Base-by-base conservation (phyloP, 2,113 vertebrate genomes). In the Myiozetetes cayanensis region DNA sequence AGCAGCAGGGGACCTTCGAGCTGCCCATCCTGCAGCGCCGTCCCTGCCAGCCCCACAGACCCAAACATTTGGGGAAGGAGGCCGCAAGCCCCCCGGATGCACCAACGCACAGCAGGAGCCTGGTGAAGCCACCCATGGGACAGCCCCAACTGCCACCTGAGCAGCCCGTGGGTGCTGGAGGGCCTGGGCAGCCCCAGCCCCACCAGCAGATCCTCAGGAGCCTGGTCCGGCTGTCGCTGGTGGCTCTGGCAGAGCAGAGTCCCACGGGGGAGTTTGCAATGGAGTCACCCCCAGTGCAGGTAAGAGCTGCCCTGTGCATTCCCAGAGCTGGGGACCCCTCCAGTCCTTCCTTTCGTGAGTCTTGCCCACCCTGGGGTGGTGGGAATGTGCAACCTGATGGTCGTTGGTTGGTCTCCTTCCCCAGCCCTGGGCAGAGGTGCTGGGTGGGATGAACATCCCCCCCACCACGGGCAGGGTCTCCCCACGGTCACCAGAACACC, bases 241-340 rank as follows among this genome's bases (percentile, higher is more conserved):
- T 99, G 17, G 99, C 99, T 10, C 98, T 99, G 25, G 98, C 98
- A 0, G 99, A 99, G 72, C 98, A 99, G 93, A 97, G 98, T 83
- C 96, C 98, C 10, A 98, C 97, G 0, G 98, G 99, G 63, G 98
- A 99, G 84, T 98, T 99, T 0, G 98, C 98, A 0, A 97, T 99
- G 27, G 98, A 99, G 65, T 99, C 99, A 0, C 98, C 99, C 17
- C 99, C 99, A 3, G 98, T 99, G 49, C 99, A 99, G 98, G 99
- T 99, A 98, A 98, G 96, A 68, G 58, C 65, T 47, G 41, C 20
- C 49, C 47, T 2, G 1, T 1, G 2, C 0, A 2, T 14, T 74
- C 27, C 9, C 1, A 5, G 20, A n/a, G 25, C 18, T 4, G 56
- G 13, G 56, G 33, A 8, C 10, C 7, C 12, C 24, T 31, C 8